Evolutionary conservation across 2,888 invertebrate genomes (phyloP).

Genomic region (Hofmannophila pseudospretella): DNA sequence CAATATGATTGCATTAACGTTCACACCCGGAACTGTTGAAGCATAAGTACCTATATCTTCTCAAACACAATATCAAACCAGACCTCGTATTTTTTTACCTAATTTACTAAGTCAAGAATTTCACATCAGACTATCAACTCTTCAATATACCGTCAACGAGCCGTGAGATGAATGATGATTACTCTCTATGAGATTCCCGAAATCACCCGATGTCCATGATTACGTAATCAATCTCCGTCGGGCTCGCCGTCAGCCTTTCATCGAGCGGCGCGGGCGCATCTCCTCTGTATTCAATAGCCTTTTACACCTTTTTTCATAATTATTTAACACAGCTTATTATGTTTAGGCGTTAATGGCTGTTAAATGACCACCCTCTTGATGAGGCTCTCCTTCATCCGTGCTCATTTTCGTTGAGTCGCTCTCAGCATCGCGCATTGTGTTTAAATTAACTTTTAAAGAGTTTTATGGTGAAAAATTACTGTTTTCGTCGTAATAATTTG

Average conservation of each 20-base stretch:
- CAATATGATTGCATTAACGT: too few relatives aligned
- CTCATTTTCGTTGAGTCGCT: constrained; percentile 40
- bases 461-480: constrained; percentile 33
- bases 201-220: constrained; percentile 66
- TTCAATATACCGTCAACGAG: constrained; percentile 58
- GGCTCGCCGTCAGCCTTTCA: constrained; percentile 64
- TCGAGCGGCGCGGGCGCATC: constrained; percentile 59
- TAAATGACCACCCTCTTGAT: constrained; percentile 63
- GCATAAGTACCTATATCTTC: too few relatives aligned
- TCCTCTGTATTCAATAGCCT: constrained; percentile 55
- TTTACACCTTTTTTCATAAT: constrained; percentile 70
- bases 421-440: constrained; percentile 13
- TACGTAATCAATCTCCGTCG: constrained; percentile 75
- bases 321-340: constrained; percentile 65
- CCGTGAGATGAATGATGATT: constrained; percentile 70
- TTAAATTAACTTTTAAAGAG: constrained; percentile 43
- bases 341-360: constrained; percentile 66
- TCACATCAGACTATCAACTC: constrained; percentile 33
- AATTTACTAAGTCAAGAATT: constrained; percentile 28
- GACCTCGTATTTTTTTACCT: too few relatives aligned
- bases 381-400: constrained; percentile 36
- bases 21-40: too few relatives aligned
- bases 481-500: constrained; percentile 24
- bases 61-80: neutral
- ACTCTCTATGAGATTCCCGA: constrained; percentile 68